These are phyloP conservation scores for Oreocharis arfaki DNA, from an alignment of 2,113 vertebrate species.

Conservation along the genomic window DNA sequence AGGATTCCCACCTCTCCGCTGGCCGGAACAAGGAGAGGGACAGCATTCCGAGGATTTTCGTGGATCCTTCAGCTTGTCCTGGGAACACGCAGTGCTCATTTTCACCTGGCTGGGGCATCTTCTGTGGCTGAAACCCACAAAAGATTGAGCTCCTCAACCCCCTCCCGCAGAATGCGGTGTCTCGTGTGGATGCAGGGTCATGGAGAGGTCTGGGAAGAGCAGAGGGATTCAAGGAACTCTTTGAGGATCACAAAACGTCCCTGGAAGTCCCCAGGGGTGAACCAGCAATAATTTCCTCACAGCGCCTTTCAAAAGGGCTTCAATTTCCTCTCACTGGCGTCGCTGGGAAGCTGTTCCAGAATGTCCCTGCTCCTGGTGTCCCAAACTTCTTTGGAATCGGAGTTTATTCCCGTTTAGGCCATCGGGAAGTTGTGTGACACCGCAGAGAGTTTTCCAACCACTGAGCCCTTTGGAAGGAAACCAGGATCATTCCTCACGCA, in stretches of 20 bases:
- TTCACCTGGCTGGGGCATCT: not conserved
- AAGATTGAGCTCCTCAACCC: not conserved
- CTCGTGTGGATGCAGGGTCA: not conserved
- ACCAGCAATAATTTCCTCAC: not conserved
- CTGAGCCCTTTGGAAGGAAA: not conserved
- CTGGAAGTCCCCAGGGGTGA: not conserved
- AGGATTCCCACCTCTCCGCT: not conserved
- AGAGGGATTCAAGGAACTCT: not conserved
- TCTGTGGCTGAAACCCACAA: not conserved
- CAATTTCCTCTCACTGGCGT: not conserved
- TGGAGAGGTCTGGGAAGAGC: not conserved
- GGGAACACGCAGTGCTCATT: rapidly evolving
- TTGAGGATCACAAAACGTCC: rapidly evolving
- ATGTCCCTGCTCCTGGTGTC: not conserved
- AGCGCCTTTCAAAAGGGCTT: not conserved
- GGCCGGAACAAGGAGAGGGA: not conserved
- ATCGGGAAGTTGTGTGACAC: not conserved
- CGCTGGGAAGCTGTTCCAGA: not conserved
- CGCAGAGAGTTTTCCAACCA: not conserved
- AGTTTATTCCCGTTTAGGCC: not conserved
- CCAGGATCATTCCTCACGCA: not conserved
- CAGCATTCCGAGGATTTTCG: not conserved
- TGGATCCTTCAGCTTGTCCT: not conserved
- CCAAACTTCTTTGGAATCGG: not conserved
- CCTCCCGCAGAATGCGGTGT: not conserved